Evolutionary conservation across 2,797 vertebrate species (phyloP), one percentile per base, ranked within the genome.

Genomic region (Borostomias antarcticus): DNA sequence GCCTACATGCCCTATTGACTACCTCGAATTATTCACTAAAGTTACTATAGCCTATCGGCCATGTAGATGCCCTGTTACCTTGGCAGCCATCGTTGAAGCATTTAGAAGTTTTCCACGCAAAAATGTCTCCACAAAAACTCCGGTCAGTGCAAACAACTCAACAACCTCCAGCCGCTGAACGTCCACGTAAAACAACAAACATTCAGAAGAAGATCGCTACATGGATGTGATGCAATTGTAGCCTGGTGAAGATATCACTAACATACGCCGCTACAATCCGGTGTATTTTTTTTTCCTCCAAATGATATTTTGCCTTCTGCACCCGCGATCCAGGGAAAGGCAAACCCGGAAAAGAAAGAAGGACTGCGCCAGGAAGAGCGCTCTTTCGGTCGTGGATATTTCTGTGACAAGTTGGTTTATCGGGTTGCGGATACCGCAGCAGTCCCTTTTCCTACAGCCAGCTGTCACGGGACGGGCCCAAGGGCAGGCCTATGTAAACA

Each of bases 61-160:
- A 43, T 43, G 15, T 43, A 17, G 40, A 43, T 43, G 40, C 13
- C n/a, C 15, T 43, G n/a, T 33, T 81, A 79, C 78, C 76, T 78
- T 75, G 47, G 30, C n/a, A 59, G 78, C 68, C 81, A 83, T 83
- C 52, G 52, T 68, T 57, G 57, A 40, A 57, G 59, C 61, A 75
- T 75, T 45, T 71, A 37, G n/a, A 23, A 23, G 56, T 58, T 37
- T 37, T 25, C 32, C 19, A 35, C 56, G 11, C 11, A 35, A 23
- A 13, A 5, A 23, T 19, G 32, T 58, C 56, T 17, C 19, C 47
- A 48, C 47, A 21, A 33, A 57, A 57, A 35, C 19, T 64, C 66
- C 60, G 29, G 45, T 29, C 64, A 19, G 32, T 53, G 65, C n/a
- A 52, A 63, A 30, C 17, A 60, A 45, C 43, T 62, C 28, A 68